Evolutionary conservation across 2,797 vertebrate genomes (phyloP).

Genomic region (Rhinichthys osculus): DNA sequence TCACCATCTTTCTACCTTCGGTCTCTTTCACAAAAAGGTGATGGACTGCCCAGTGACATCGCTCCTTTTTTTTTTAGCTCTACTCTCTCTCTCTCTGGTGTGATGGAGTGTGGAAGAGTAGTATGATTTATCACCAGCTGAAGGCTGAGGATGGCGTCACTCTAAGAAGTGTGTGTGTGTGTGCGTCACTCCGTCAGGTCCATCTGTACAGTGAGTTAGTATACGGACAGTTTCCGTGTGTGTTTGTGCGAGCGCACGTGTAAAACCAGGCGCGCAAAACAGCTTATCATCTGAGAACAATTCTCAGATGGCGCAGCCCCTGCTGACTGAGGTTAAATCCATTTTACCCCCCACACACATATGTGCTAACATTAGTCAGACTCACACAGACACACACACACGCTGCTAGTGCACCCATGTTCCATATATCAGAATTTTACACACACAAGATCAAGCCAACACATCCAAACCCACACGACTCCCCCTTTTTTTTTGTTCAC

Average conservation of each 20-base stretch:
- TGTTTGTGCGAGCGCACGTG: conserved; percentile 23
- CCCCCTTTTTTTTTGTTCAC: conserved; percentile 19
- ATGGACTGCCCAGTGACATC: conserved; percentile 46
- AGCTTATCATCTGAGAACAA: conserved; percentile 54
- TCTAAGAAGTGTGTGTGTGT: conserved; percentile 46
- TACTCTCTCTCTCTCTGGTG: conserved; percentile 22
- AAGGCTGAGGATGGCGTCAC: conserved; percentile 58
- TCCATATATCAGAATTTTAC: conserved; percentile 39
- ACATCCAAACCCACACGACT: conserved; percentile 34
- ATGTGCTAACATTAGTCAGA: conserved; percentile 43
- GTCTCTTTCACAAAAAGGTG: conserved; percentile 44
- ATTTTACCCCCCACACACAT: conserved; percentile 45
- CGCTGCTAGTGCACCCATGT: neutral
- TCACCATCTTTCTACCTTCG: conserved; percentile 35
- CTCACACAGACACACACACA: neutral
- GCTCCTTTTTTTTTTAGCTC: conserved; percentile 9
- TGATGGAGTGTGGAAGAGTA: conserved; percentile 43
- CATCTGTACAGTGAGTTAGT: conserved; percentile 57
- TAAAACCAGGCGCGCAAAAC: conserved; percentile 39
- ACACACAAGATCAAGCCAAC: conserved; percentile 36
- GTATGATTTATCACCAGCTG: conserved; percentile 55
- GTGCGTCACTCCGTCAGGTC: conserved; percentile 38
- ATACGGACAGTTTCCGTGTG: conserved; percentile 34
- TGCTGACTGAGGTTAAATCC: conserved; percentile 53
- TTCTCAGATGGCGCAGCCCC: conserved; percentile 34